These are phyloP conservation scores for Vanacampus margaritifer DNA, from an alignment of 2,113 vertebrate genomes.

Conservation along the genomic window DNA sequence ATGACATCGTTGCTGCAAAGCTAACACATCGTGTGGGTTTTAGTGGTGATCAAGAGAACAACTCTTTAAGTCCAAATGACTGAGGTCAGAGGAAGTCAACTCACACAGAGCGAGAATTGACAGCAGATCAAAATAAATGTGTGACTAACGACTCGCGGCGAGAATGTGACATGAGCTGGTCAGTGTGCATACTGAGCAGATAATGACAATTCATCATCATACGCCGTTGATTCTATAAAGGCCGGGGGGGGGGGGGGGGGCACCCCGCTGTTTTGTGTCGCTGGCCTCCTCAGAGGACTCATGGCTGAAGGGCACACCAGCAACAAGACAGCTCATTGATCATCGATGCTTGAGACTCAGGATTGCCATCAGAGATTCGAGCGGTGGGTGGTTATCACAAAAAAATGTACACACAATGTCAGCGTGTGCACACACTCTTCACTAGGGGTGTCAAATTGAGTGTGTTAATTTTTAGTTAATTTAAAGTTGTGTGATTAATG, in stretches of 20 bases:
- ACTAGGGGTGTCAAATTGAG: no score
- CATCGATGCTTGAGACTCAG: conserved; percentile 57
- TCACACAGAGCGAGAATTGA: not conserved
- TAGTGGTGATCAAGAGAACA: not conserved
- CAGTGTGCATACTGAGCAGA: conserved; percentile 23
- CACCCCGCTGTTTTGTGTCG: not conserved
- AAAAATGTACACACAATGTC: conserved; percentile 17
- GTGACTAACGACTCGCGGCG: conserved; percentile 29
- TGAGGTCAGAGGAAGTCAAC: not conserved
- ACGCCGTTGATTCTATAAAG: conserved; percentile 39
- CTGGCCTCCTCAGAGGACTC: not conserved
- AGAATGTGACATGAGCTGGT: conserved; percentile 13
- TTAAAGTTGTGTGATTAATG: no score
- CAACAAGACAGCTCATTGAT: conserved; percentile 49
- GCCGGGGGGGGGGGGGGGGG: conserved; percentile 14
- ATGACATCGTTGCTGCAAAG: not conserved
- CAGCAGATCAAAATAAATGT: conserved; percentile 18
- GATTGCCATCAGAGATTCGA: conserved; percentile 56
- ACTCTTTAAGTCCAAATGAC: not conserved
- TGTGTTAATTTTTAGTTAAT: no score
- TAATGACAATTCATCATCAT: conserved; percentile 40
- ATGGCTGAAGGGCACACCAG: conserved; percentile 44
- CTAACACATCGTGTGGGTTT: not conserved
- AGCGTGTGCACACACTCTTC: conserved; percentile 10
- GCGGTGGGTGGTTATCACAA: conserved; percentile 49